Base-by-base conservation (phyloP, 2,888 invertebrate species). In the Drosophila nr. fundita region DNA sequence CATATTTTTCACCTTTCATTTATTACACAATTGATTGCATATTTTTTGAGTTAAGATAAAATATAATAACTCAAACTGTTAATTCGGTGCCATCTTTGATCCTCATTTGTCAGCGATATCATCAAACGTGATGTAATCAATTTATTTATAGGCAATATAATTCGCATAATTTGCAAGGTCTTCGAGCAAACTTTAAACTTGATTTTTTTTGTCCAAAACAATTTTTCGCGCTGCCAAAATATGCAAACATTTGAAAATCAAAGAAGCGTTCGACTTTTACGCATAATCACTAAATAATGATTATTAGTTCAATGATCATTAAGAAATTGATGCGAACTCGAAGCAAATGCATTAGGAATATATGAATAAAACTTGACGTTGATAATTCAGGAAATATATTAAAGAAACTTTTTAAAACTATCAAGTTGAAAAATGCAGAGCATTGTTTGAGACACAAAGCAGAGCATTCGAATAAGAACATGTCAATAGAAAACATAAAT, bases 81-180 rank as follows among this genome's bases (percentile, higher is more conserved):
- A 45, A 45, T 24, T 42, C 18, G 36, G 2, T 18, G 4, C 10
- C 1, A 27, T 48, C 8, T 24, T 7, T 7, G 27, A 50, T 50
- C 2, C 45, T 2, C 21, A 40, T 30, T 40, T 21, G 27, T 55
- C 42, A 24, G 36, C 59, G 18, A 11, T 34, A 54, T 54, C 58
- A 60, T 42, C 40, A 57, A 27, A 32, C 18, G 10, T 21, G 60
- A 61, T 79, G 72, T 60, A 71, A 80, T 61, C 53, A 50, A 65
- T 36, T 24, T 63, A 53, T 60, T 70, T 57, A 60, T 57, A 50
- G 70, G 13, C 66, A 59, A 40, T 50, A 36, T 70, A 59, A 40
- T 59, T 73, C 73, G 76, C 76, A 81, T 82, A 79, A 69, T 68
- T 72, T 15, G 62, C 86, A 84, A 84, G 84, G 88, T 82, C 81